Base-by-base conservation (phyloP, 2,797 vertebrate species). In the Sciaenops ocellatus region DNA sequence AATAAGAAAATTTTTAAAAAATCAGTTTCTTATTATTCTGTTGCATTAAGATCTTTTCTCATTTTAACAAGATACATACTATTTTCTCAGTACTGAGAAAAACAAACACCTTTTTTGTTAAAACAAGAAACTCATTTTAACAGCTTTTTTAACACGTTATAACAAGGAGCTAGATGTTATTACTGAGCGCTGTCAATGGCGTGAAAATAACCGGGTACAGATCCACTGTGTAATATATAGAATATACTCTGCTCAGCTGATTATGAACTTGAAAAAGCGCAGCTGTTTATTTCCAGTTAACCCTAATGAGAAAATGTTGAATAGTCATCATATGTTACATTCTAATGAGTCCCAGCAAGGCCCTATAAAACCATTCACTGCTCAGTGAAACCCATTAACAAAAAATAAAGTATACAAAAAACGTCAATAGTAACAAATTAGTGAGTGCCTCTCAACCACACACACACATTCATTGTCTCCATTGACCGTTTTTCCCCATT, bases 321-420 rank as follows among this genome's bases (percentile, higher is more conserved):
- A 78, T 42, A 44, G 26, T 61, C 61, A 34, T 56, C 54, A 51
- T 56, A 66, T 55, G 66, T 56, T 73, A 56, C 4, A 44, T 48
- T 79, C 18, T 69, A 84, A 78, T 70, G 62, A 42, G 59, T 69
- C 50, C 69, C 67, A 47, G 54, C 50, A 67, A 73, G 56, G 71
- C 15, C 48, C 34, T 10, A 16, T 38, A 52, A 73, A 76, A 69
- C 22, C 26, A 68, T 67, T 57, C 10, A 24, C 63, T 50, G 59
- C 72, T 69, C 55, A 51, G 38, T 44, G 41, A 66, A 83, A 54
- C 41, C 52, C 52, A 71, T 75, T 78, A 77, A 67, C 69, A 73
- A 74, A 71, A 15, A 69, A 55, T 66, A 22, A 50, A 73, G 50
- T 46, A 30, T 46, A 30, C 42, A 59, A 63, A 69, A 80, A 55